Evolutionary conservation across 2,888 invertebrate genomes (phyloP), one percentile per base, ranked within the genome.

Genomic region (Acanthopleura granulata): DNA sequence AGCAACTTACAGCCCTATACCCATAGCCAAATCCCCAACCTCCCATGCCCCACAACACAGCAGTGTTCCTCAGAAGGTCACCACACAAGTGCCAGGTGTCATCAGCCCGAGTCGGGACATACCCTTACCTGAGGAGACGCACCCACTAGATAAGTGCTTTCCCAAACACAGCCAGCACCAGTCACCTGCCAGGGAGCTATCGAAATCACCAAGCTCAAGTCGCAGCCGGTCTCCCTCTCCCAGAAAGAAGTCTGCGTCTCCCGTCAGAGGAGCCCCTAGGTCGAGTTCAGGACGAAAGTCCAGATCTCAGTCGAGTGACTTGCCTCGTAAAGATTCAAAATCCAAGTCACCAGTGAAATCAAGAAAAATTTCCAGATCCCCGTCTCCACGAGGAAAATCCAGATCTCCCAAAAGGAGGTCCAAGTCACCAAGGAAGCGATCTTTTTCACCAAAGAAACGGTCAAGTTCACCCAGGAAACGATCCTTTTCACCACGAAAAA

Each of bases 391-490:
- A 73, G 22, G 74, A 74, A 66, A 77, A 62, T 80, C 82, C 62
- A 79, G 78, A 11, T 77, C 78, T 25, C 77, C 78, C 16, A 61
- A 74, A 57, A 77, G 78, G 50, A 75, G 75, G 30, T 78, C 79
- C n/a, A 66, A 66, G 30, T 80, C 79, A 73, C 49, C 76, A 73
- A 57, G 22, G 75, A 29, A 75, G 78, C 61, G 62, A 76, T 72
- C 72, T 76, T 74, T 74, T 61, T 66, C 66, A 57, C 69, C 27
- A 1, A 71, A n/a, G 71, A 18, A 16, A 57, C 66, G 62, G 49
- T 49, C 73, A 49, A 30, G 74, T 16, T 77, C 81, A 51, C 79
- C 78, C 66, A 77, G 79, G 27, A 76, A 81, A 49, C 76, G 79
- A 76, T 76, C 72, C 72, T 51, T 40, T 16, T 71, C 71, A 71